Evolutionary conservation across 2,113 vertebrate genomes (phyloP).

Genomic region (Petrocephalus microphthalmus): DNA sequence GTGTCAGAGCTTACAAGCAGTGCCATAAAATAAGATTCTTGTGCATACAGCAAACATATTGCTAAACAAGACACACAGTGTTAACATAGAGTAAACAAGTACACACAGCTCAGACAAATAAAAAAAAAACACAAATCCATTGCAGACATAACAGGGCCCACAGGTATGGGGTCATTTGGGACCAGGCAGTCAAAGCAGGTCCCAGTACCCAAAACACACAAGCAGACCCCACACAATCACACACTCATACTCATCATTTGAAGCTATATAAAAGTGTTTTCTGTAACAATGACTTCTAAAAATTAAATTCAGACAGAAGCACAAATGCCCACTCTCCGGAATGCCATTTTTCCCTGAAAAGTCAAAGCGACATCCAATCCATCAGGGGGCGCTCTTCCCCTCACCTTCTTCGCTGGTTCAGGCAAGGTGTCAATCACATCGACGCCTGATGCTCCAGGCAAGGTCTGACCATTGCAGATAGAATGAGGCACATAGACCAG

Average conservation of each 20-base stretch:
- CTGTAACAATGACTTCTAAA: neutral
- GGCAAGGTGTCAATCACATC: conserved; percentile 95
- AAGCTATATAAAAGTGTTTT: neutral
- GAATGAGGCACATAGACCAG: conserved; percentile 78
- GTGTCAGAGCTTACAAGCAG: neutral
- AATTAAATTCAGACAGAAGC: neutral
- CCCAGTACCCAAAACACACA: neutral
- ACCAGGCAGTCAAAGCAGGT: neutral
- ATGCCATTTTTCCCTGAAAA: neutral
- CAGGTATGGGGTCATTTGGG: neutral
- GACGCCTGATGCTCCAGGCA: conserved; percentile 66
- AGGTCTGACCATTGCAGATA: conserved; percentile 88
- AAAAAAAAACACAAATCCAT: neutral
- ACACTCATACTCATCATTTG: neutral
- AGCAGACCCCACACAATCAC: neutral
- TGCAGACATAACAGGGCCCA: neutral
- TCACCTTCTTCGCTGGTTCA: conserved; percentile 64
- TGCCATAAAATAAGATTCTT: neutral
- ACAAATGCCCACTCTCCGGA: neutral
- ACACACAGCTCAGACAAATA: neutral
- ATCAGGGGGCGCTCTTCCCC: neutral
- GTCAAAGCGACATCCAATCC: neutral
- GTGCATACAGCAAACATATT: neutral
- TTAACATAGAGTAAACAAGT: neutral
- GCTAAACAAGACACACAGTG: neutral